phyloP scores from a whole-genome alignment of 2,797 vertebrate genomes.

The Gallinago stenura region DNA sequence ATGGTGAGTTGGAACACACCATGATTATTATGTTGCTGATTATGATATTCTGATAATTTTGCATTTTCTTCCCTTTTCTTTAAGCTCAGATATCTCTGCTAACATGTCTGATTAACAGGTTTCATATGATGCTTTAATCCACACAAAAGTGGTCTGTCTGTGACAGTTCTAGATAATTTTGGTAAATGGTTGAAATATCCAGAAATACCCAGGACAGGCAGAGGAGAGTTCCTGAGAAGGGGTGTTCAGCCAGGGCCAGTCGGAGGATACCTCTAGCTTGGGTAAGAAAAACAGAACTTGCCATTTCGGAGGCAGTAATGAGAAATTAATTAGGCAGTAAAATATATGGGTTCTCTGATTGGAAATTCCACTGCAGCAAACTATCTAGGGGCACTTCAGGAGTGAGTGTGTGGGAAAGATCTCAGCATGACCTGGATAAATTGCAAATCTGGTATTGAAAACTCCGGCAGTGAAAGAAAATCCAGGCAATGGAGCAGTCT shows the following conservation, averaged over 20 bases:
- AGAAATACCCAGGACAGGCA: neutral
- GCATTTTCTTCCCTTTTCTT: neutral
- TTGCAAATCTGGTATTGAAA: neutral
- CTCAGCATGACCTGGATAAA: neutral
- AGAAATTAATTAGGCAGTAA: neutral
- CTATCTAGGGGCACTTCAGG: neutral
- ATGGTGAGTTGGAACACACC: neutral
- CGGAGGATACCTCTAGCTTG: neutral
- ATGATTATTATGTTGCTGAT: neutral
- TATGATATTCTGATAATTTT: neutral
- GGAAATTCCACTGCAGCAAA: neutral
- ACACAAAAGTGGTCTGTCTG: accelerated
- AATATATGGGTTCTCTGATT: neutral
- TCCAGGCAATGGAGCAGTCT: neutral
- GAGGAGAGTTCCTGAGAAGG: accelerated
- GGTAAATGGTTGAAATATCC: neutral
- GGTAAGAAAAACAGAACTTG: neutral
- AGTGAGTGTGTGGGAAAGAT: neutral
- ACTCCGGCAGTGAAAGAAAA: neutral
- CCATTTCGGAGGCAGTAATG: neutral
- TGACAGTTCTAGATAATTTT: neutral
- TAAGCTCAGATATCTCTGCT: neutral
- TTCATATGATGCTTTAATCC: neutral
- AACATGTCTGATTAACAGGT: neutral
- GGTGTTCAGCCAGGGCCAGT: neutral